phyloP scores from a whole-genome alignment of 2,797 vertebrate species.

The Choloepus didactylus region DNA sequence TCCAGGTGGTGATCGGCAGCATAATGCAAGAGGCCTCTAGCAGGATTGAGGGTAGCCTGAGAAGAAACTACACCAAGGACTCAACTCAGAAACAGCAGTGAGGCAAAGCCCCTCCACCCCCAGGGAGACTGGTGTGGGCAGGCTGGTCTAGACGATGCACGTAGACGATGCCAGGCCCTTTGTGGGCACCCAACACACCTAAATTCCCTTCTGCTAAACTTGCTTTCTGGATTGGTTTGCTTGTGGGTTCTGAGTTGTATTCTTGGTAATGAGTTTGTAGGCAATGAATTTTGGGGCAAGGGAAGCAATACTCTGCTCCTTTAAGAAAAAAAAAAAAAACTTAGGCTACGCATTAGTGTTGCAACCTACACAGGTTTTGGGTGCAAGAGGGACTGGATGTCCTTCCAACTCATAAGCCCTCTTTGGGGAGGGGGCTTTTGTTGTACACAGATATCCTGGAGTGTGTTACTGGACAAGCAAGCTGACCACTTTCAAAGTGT shows the following conservation, averaged over 20 bases:
- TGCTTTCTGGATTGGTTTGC: neutral
- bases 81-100: neutral
- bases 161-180: neutral
- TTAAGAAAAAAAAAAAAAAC: neutral
- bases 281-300: neutral
- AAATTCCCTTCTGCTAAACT: neutral
- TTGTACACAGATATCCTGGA: neutral
- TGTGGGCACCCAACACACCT: accelerated
- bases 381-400: neutral
- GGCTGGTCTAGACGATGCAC: neutral
- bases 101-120: neutral
- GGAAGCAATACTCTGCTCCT: neutral
- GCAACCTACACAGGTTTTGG: neutral
- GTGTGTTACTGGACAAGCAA: neutral
- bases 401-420: neutral
- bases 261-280: neutral
- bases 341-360: neutral
- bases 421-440: neutral
- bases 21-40: neutral
- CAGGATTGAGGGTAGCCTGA: neutral
- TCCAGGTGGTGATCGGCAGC: neutral
- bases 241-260: neutral
- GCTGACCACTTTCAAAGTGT: neutral
- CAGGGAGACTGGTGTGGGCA: neutral
- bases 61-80: neutral